Percentiles rank a stretch among this genome's conserved stretches.
Evolutionary conservation across 1,140 invertebrate species (phyloP).

Genomic region (Diuraphis noxia): DNA sequence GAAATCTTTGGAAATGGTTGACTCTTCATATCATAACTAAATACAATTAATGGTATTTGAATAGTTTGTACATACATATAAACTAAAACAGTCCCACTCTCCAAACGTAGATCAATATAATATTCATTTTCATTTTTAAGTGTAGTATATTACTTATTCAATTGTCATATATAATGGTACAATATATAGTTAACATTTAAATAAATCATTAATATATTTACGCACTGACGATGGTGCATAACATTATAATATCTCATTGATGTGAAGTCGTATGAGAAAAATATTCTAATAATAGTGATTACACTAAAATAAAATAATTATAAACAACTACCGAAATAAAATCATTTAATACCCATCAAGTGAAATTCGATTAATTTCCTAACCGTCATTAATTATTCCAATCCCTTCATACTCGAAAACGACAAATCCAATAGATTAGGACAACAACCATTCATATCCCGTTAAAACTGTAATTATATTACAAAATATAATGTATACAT

Average conservation of each 20-base stretch:
- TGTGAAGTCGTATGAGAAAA: background rate
- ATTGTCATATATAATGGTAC: background rate
- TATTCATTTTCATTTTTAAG: background rate
- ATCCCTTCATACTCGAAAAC: background rate
- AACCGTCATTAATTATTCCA: constrained; percentile 15
- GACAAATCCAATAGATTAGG: constrained; percentile 7
- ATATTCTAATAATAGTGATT: background rate
- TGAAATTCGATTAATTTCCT: constrained; percentile 36
- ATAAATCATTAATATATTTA: background rate
- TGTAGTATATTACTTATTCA: background rate
- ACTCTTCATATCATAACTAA: too few species aligned
- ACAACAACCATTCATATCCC: background rate
- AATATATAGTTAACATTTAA: background rate
- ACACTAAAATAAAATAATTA: background rate
- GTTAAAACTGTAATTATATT: background rate
- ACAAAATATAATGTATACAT: background rate
- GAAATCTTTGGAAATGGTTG: too few species aligned
- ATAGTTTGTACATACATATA: too few species aligned
- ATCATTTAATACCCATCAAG: constrained; percentile 22
- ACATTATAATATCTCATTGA: background rate
- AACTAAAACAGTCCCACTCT: too few species aligned
- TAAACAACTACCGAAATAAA: background rate
- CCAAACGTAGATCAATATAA: too few species aligned
- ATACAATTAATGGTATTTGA: too few species aligned
- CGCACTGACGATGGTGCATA: background rate